Percentiles rank a stretch among this genome's conserved stretches.
Evolutionary conservation across 1,140 invertebrate genomes (phyloP).

Genomic region (Atta colombica): DNA sequence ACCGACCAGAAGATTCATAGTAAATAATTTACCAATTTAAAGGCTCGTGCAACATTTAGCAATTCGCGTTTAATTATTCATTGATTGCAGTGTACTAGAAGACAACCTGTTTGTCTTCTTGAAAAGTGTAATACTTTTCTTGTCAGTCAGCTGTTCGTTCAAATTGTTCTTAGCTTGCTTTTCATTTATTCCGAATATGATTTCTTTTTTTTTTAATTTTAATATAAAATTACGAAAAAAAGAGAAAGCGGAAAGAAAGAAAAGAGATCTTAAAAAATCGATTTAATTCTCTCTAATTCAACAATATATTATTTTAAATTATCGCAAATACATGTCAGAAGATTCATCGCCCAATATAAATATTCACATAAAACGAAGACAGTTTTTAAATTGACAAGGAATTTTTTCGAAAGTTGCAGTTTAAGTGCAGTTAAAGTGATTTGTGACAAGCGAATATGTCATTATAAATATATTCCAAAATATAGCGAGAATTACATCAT

Average conservation of each 20-base stretch:
- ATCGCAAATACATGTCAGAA: not conserved
- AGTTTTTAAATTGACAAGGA: not conserved
- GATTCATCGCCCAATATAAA: not conserved
- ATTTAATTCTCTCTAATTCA: not conserved
- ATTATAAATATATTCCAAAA: not conserved
- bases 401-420: not conserved
- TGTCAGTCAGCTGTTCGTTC: not conserved
- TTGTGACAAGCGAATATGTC: not conserved
- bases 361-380: not conserved
- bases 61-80: conserved; percentile 67
- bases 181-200: not conserved
- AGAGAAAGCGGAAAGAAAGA: too few species aligned
- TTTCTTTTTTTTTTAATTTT: not conserved
- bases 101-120: conserved; percentile 21
- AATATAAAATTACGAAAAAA: not conserved
- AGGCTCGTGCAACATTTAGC: not conserved
- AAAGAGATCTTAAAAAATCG: not conserved
- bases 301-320: not conserved
- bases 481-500: conserved; percentile 6
- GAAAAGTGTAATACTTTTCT: conserved; percentile 15
- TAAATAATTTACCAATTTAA: conserved; percentile 71
- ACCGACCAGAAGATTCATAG: conserved; percentile 16
- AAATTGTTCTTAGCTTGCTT: not conserved
- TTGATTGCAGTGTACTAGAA: not conserved
- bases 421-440: conserved; percentile 1